Conservation (phyloP, 2,797 vertebrate genomes). For the Pelodytes ibericus region DNA sequence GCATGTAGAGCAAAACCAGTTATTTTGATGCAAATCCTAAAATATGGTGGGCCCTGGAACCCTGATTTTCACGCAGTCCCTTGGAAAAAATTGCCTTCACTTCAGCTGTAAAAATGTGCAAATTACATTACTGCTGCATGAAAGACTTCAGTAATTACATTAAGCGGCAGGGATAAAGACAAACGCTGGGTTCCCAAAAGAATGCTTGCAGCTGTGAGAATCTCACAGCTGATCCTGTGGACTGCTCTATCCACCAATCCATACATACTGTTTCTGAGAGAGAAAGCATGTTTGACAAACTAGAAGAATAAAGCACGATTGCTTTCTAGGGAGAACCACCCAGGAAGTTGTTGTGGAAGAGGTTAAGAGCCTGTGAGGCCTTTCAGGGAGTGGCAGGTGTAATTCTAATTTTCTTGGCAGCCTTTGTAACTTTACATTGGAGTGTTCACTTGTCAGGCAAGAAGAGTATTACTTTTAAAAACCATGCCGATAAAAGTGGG, state of each 20-base stretch:
- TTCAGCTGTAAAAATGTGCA: constrained; percentile 79
- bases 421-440: constrained; percentile 64
- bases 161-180: constrained; percentile 84
- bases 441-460: constrained; percentile 58
- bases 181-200: constrained; percentile 91
- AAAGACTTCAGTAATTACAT: constrained; percentile 88
- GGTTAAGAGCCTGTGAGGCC: constrained; percentile 60
- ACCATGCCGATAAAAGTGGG: constrained; percentile 62
- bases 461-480: constrained; percentile 61
- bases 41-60: constrained; percentile 59
- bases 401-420: constrained; percentile 61
- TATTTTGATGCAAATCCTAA: constrained; percentile 65
- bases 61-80: constrained; percentile 65
- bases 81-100: constrained; percentile 69
- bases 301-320: constrained; percentile 67
- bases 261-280: constrained; percentile 65
- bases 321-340: constrained; percentile 63
- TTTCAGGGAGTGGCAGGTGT: constrained; percentile 64
- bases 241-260: constrained; percentile 73
- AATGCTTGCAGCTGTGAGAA: constrained; percentile 91
- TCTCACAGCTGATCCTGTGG: constrained; percentile 76
- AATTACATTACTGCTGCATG: constrained; percentile 81
- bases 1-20: too few species aligned
- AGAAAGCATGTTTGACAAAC: constrained; percentile 65
- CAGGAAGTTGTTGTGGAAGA: constrained; percentile 64